Conservation (phyloP, 2,113 vertebrate genomes). For the Paradoxurus hermaphroditus region DNA sequence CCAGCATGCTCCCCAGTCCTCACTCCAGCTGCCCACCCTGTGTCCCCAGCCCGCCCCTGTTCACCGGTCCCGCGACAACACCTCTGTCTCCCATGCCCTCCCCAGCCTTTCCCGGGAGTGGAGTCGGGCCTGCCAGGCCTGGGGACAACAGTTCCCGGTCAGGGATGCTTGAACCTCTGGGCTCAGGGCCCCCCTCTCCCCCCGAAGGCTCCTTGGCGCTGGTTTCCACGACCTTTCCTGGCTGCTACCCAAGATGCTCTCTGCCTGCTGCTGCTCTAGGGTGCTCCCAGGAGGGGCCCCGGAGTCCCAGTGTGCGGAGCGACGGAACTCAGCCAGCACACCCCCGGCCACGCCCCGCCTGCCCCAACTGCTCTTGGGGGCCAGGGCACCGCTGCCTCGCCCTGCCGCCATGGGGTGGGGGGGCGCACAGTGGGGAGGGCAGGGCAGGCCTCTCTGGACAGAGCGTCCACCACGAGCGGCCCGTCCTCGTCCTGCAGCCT, state of each 20-base stretch:
- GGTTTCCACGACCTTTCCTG: no score
- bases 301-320: accelerated
- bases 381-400: accelerated
- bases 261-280: not conserved
- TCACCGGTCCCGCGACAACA: accelerated
- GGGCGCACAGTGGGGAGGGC: accelerated
- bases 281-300: no score
- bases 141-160: accelerated
- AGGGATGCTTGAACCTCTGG: accelerated
- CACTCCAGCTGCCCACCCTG: not conserved
- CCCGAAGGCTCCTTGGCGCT: accelerated
- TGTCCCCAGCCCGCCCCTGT: not conserved
- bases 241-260: not conserved
- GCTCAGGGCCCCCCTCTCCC: accelerated
- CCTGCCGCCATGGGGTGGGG: accelerated
- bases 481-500: not conserved
- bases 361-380: not conserved
- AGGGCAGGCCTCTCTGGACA: not conserved
- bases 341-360: no score
- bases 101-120: not conserved
- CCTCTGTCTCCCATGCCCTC: not conserved
- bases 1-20: no score
- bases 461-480: accelerated
- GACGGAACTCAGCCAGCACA: not conserved
- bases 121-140: accelerated